Base-by-base conservation (phyloP, 2,113 vertebrate genomes). In the Seriola dumerili region DNA sequence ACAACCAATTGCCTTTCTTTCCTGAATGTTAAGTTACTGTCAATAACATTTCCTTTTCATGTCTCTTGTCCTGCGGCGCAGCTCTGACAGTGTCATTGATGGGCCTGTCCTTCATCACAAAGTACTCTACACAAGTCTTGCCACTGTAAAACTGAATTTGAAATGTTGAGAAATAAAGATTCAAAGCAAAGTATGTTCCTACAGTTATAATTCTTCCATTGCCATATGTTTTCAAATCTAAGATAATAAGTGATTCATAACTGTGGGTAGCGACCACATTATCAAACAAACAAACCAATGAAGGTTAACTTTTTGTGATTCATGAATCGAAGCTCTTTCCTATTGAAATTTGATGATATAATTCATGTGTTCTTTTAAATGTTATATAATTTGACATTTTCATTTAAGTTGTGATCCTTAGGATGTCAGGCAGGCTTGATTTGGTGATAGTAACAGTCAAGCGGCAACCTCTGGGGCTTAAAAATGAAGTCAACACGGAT, bases 11-110 rank as follows among this genome's bases (percentile, higher is more conserved):
- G 78, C 50, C 67, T 72, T 61, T 40, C 36, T 83, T 57, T 65
- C 40, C 71, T 80, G 76, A 91, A 88, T 85, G 70, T 67, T 68
- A 86, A 90, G 38, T 62, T 74, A 65, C 61, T 73, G 80, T 86
- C 74, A 82, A 73, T 87, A 81, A 40, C 38, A 6, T 69, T 81
- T 75, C 16, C 25, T 76, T 76, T 83, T 83, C 46, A 36, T 84
- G 72, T 68, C 54, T 40, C 7, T 67, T 78, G 80, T 81, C 81
- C 73, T 23, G 23, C 87, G 76, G 84, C 25, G 6, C 7, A n/a
- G 23, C 62, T 83, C 58, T 70, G 64, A 71, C 72, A 38, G 36
- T 54, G 63, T 44, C 70, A 70, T 59, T 75, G 63, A 82, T 79
- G 75, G n/a, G 2, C 13, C 34, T 76, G 79, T 78, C 76, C 74